phyloP scores from a whole-genome alignment of 2,888 invertebrate genomes.

The Neoaliturus tenellus region DNA sequence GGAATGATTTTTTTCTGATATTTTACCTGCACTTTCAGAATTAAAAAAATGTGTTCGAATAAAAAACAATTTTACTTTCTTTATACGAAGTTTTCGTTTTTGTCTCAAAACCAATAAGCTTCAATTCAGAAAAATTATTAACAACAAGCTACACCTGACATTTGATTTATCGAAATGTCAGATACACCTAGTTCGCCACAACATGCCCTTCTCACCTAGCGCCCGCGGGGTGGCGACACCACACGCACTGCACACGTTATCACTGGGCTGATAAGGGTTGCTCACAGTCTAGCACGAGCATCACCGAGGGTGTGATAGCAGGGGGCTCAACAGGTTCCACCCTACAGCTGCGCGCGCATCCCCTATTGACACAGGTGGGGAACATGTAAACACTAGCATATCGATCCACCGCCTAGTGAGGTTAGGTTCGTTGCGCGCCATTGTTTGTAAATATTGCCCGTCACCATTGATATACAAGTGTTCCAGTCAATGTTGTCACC shows the following conservation, averaged over 20 bases:
- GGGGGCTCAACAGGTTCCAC: conserved; percentile 40
- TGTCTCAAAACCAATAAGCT: no score
- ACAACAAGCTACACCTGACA: no score
- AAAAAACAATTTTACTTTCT: no score
- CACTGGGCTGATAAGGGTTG: background rate
- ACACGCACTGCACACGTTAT: background rate
- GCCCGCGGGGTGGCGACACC: background rate
- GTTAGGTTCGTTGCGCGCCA: background rate
- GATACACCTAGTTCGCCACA: no score
- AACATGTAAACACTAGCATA: background rate
- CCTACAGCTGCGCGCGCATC: background rate
- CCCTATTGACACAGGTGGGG: conserved; percentile 2
- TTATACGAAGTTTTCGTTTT: no score
- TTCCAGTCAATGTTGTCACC: no score
- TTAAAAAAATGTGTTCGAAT: no score
- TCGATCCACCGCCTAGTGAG: background rate
- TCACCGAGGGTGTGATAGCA: background rate
- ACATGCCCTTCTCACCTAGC: background rate
- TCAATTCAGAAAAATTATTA: no score
- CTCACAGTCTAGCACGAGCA: background rate
- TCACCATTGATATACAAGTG: no score
- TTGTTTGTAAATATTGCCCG: background rate
- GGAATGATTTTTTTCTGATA: no score
- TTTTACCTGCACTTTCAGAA: no score
- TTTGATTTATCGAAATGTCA: no score